Evolutionary conservation across 2,113 vertebrate species (phyloP), one percentile per base, ranked within the genome.

Genomic region (Peromyscus californicus): DNA sequence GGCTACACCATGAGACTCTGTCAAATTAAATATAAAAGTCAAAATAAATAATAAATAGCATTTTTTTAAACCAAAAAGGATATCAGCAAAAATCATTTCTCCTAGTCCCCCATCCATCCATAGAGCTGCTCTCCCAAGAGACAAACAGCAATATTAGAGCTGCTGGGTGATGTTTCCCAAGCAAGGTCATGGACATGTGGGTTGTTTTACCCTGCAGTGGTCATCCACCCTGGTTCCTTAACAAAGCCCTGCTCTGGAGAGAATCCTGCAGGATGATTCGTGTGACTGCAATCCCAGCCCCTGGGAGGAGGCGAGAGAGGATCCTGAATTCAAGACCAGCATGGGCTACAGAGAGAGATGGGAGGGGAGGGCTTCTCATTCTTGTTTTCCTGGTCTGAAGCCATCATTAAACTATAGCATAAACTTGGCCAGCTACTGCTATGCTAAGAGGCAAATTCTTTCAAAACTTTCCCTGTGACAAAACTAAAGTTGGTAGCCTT

Each of bases 351-450:
- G 6, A 54, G 31, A 70, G 29, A n/a, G 6, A 4, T 51, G 10
- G 21, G 65, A 5, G 11, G 24, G 17, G 42, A 39, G 2, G 42
- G 29, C 16, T 31, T 45, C n/a, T 86, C 12, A 9, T 13, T 54
- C 90, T 95, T 45, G 45, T 87, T 89, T 86, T 39, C 17, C 65
- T 89, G 90, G 67, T 63, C 67, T n/a, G 19, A 90, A 90, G 79
- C 16, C 48, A 80, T 61, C 29, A 16, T 65, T 45, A 45, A 1
- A 65, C 7, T 17, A 16, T 1, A 59, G 29, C 17, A 51, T 21
- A 17, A 54, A 69, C 51, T 57, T 42, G 36, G 42, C 54, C 59
- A 96, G 57, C 59, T 61, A 16, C 42, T 29, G 15, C 24, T 92
- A 69, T 45, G 9, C 48, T 39, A 3, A 70, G 67, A 94, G n/a